Percentiles rank a stretch among this genome's conserved stretches.
These are phyloP conservation scores for Saccostrea echinata DNA, from an alignment of 1,140 invertebrate species.

Conservation along the genomic window DNA sequence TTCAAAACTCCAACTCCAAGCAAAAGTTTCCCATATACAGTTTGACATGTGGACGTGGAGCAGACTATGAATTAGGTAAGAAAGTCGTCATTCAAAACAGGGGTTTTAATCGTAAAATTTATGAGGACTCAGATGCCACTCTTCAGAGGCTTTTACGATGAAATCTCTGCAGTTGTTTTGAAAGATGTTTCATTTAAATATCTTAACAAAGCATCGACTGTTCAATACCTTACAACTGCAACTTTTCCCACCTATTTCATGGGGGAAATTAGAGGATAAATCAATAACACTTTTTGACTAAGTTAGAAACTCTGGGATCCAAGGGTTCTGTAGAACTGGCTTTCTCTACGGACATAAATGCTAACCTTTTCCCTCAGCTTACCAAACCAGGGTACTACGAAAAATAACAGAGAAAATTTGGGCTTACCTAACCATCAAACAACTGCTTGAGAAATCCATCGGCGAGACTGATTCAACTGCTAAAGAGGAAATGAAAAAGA, in stretches of 20 bases:
- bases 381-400: slow-evolving; percentile 56
- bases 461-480: slow-evolving; percentile 53
- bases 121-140: slow-evolving; percentile 86
- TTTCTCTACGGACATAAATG: slow-evolving; percentile 82
- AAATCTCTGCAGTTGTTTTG: slow-evolving; percentile 59
- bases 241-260: slow-evolving; percentile 63
- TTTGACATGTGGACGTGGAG: slow-evolving; percentile 86
- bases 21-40: slow-evolving; percentile 81
- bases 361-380: slow-evolving; percentile 43
- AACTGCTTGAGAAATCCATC: slow-evolving; percentile 82
- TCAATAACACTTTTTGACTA: slow-evolving; percentile 60
- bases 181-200: slow-evolving; percentile 61
- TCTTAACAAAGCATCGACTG: slow-evolving; percentile 38
- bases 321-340: slow-evolving; percentile 53
- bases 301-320: slow-evolving; percentile 44
- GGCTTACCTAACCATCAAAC: slow-evolving; percentile 86
- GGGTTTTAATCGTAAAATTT: slow-evolving; percentile 88
- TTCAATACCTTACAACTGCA: slow-evolving; percentile 52
- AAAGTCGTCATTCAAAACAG: slow-evolving; percentile 85
- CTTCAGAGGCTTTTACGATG: slow-evolving; percentile 85
- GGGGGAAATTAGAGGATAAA: slow-evolving; percentile 55
- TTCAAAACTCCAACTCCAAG: slow-evolving; percentile 63
- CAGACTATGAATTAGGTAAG: slow-evolving; percentile 85
- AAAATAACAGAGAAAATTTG: slow-evolving; percentile 84
- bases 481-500: slow-evolving; percentile 54